phyloP scores from a whole-genome alignment of 2,888 invertebrate genomes.

The Synergus laeviventris region DNA sequence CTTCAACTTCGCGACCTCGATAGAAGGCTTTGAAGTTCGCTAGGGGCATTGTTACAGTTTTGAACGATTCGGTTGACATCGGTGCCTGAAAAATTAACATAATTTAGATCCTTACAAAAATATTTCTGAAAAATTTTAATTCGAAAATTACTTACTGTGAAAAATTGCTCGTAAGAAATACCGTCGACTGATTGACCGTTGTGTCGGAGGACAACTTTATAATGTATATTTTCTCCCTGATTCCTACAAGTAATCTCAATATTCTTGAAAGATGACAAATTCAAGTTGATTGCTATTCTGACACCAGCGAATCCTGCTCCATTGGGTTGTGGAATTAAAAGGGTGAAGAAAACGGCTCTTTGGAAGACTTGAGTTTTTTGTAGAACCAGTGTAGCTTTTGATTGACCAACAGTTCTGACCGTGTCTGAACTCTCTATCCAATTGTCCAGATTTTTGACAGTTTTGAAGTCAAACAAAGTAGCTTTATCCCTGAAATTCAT shows the following conservation, averaged over 20 bases:
- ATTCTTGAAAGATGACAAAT: constrained; percentile 77
- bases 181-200: constrained; percentile 78
- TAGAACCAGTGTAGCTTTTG: constrained; percentile 80
- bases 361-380: constrained; percentile 80
- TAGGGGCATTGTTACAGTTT: constrained; percentile 78
- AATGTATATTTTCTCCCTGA: constrained; percentile 80
- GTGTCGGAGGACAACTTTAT: constrained; percentile 81
- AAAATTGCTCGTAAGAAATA: constrained; percentile 80
- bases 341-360: constrained; percentile 81
- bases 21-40: constrained; percentile 81
- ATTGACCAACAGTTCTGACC: constrained; percentile 82
- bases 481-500: constrained; percentile 47
- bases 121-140: background rate
- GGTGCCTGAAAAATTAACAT: constrained; percentile 74
- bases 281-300: constrained; percentile 76
- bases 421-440: constrained; percentile 83
- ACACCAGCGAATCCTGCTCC: constrained; percentile 84
- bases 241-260: constrained; percentile 79
- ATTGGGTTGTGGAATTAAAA: constrained; percentile 82
- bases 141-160: constrained; percentile 55
- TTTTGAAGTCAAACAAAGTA: constrained; percentile 80
- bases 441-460: constrained; percentile 76
- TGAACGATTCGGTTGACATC: constrained; percentile 76
- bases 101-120: background rate
- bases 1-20: constrained; percentile 79